A percentile compares a stretch with the other conserved stretches of the same genome.
Conservation (phyloP, 2,113 vertebrate genomes). For the Scopus umbretta region DNA sequence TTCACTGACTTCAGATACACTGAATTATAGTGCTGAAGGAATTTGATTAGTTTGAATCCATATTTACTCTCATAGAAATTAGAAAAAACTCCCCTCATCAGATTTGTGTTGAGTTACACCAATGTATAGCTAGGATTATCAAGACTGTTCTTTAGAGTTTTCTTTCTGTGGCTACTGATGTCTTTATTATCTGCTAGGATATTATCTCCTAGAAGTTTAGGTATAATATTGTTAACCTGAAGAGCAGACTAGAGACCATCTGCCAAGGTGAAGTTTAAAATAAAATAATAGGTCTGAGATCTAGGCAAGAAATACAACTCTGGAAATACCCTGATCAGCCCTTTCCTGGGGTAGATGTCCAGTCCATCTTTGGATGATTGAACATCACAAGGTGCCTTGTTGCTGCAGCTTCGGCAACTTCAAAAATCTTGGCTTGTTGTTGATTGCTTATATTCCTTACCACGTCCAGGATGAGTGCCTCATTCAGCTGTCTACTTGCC, state of each 20-base stretch:
- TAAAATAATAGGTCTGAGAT: no score
- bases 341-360: neutral
- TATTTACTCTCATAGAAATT: neutral
- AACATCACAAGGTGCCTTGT: neutral
- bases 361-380: neutral
- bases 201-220: no score
- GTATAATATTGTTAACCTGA: neutral
- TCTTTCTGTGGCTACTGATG: neutral
- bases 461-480: rapidly evolving
- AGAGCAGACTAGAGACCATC: neutral
- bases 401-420: neutral
- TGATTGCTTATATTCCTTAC: neutral
- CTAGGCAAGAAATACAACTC: neutral
- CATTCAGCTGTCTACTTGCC: neutral
- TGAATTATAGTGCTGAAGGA: neutral
- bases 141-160: neutral
- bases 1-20: neutral
- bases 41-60: neutral
- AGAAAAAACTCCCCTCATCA: neutral
- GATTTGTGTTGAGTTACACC: no score
- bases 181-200: neutral
- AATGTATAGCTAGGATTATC: neutral
- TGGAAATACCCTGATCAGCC: neutral
- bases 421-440: neutral
- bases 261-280: no score